Evolutionary conservation across 2,797 vertebrate species (phyloP), one percentile per base, ranked within the genome.

Genomic region (Spinibarbus caldwelli): DNA sequence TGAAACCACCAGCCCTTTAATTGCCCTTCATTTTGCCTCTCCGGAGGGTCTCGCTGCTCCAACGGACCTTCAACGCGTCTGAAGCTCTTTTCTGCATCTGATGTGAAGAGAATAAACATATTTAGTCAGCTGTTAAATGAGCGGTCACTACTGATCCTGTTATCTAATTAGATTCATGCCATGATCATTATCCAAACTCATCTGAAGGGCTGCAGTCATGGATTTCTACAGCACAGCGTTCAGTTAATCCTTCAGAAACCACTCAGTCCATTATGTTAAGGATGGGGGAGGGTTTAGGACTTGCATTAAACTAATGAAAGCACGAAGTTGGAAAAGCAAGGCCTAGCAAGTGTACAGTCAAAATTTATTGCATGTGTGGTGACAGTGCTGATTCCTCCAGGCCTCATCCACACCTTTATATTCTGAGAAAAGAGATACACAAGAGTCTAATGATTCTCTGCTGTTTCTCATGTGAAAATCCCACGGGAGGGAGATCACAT

Each of bases 91-190:
- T 34, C 52, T 34, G 26, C 36, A 57, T 59, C 52, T 43, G 67
- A 45, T 17, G 19, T 45, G 21, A 38, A 38, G 64, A 80, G 4
- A 70, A 70, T 70, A 70, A 73, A 73, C 26, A 82, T 11, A 47
- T 82, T 62, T 72, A 31, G 68, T 82, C 52, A n/a, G 68, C 68
- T 59, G 38, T 59, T 82, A 59, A 71, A 82, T 72, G 23, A 82
- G 67, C n/a, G 1, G 47, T 82, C 49, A 82, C 49, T 71, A 31
- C 49, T 82, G 49, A 71, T 82, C 47, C 15, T 57, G n/a, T 57
- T 71, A 59, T 59, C 54, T 73, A 62, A 72, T 72, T 82, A 82
- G 11, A 45, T 72, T 59, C 36, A 59, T n/a, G 23, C 17, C 36
- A 59, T 0, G 17, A 82, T 59, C 76, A 59, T 82, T 57, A 82